Evolutionary conservation across 2,113 vertebrate genomes (phyloP).

Genomic region (Chlorodrepanis virens): DNA sequence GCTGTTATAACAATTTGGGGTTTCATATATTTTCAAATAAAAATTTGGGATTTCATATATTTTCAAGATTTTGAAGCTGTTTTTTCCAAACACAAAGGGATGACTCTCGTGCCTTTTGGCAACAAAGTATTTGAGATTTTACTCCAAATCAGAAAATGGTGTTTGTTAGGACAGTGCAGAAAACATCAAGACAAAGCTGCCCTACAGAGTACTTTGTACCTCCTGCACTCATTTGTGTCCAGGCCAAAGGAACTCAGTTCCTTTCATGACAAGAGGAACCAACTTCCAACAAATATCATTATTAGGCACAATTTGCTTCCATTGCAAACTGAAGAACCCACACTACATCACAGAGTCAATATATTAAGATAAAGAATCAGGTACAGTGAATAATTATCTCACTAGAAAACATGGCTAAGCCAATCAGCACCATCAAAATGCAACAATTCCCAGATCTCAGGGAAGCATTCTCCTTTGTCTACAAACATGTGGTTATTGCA

Average conservation of each 20-base stretch:
- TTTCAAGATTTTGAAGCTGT: not conserved
- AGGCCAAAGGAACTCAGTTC: not conserved
- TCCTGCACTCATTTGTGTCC: not conserved
- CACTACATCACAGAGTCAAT: not conserved
- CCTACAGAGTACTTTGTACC: not conserved
- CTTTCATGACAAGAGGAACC: not conserved
- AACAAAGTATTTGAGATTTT: not conserved
- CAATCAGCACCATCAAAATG: not conserved
- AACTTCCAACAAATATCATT: not conserved
- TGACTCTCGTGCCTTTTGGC: not conserved
- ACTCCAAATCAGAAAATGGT: not conserved
- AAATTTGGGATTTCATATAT: not conserved
- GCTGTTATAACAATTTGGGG: not conserved
- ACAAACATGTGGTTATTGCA: not conserved
- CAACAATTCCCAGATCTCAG: not conserved
- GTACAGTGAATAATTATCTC: not conserved
- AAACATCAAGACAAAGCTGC: accelerated
- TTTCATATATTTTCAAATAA: not conserved
- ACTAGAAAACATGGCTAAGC: not conserved
- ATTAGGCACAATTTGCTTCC: not conserved
- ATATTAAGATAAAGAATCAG: not conserved
- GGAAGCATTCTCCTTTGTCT: not conserved
- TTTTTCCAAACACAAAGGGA: not conserved
- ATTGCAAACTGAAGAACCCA: not conserved
- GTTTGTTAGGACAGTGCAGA: not conserved